Conservation (phyloP, 2,888 invertebrate species). For the Eudemis profundana region DNA sequence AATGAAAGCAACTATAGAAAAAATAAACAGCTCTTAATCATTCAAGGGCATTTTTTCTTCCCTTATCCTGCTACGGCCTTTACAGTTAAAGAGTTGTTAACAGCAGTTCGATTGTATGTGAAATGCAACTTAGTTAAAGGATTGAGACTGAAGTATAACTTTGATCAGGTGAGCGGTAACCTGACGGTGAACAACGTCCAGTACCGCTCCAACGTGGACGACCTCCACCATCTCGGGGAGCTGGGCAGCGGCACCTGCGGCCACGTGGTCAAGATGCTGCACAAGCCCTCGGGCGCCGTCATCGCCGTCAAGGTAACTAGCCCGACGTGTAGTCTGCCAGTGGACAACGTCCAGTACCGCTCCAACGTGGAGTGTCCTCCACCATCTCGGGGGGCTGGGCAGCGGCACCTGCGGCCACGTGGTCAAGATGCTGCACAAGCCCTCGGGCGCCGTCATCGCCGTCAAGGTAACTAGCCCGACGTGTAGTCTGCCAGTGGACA, state of each 20-base stretch:
- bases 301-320: slow-evolving; percentile 98
- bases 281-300: slow-evolving; percentile 92
- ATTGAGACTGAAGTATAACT: too few relatives aligned
- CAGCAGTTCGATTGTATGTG: too few relatives aligned
- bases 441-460: slow-evolving; percentile 94
- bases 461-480: slow-evolving; percentile 97
- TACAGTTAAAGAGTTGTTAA: too few relatives aligned
- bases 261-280: slow-evolving; percentile 98
- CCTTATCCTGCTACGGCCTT: too few relatives aligned
- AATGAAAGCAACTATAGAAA: too few relatives aligned
- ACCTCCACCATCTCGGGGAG: slow-evolving; percentile 94
- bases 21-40: too few relatives aligned
- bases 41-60: too few relatives aligned
- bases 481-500: too few relatives aligned
- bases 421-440: slow-evolving; percentile 96
- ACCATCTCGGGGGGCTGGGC: slow-evolving; percentile 94
- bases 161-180: slow-evolving; percentile 91
- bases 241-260: slow-evolving; percentile 98
- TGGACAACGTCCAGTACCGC: slow-evolving; percentile 91
- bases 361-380: slow-evolving; percentile 93
- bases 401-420: slow-evolving; percentile 99
- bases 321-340: slow-evolving; percentile 94
- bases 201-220: slow-evolving; percentile 92
- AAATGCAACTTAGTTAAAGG: too few relatives aligned
- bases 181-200: slow-evolving; percentile 92